Evolutionary conservation across 1,140 invertebrate species (phyloP).

Genomic region (Lepidurus arcticus): DNA sequence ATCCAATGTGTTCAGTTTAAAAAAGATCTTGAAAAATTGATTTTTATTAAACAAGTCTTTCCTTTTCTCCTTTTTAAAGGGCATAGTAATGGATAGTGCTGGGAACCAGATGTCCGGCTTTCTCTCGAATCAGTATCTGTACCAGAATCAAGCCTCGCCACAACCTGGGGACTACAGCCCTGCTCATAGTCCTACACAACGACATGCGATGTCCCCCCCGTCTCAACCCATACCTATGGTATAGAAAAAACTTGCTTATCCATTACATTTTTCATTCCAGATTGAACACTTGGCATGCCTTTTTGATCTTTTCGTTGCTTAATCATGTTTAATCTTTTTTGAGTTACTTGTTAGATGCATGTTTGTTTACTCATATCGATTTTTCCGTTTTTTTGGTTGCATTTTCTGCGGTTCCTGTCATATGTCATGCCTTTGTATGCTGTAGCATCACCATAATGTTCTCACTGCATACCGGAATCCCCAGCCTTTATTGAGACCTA

Average conservation of each 20-base stretch:
- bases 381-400: constrained; percentile 16
- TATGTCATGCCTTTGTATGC: constrained; percentile 32
- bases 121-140: constrained; percentile 28
- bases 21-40: no score
- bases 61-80: neutral
- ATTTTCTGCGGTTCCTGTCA: constrained; percentile 29
- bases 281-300: neutral
- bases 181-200: constrained; percentile 30
- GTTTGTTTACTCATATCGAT: neutral
- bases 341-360: neutral
- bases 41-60: neutral
- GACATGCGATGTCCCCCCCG: constrained; percentile 22
- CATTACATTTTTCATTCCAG: no score
- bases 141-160: constrained; percentile 23
- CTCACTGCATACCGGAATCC: constrained; percentile 51
- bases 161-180: constrained; percentile 29
- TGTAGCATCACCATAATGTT: constrained; percentile 36
- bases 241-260: neutral
- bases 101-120: constrained; percentile 29
- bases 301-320: constrained; percentile 42
- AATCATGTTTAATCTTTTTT: constrained; percentile 32
- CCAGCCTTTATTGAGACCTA: constrained; percentile 52
- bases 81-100: constrained; percentile 28
- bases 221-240: constrained; percentile 33
- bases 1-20: neutral